Percentiles rank a stretch among this genome's conserved stretches.
Conservation (phyloP, 2,113 vertebrate species). For the Morone chrysops region DNA sequence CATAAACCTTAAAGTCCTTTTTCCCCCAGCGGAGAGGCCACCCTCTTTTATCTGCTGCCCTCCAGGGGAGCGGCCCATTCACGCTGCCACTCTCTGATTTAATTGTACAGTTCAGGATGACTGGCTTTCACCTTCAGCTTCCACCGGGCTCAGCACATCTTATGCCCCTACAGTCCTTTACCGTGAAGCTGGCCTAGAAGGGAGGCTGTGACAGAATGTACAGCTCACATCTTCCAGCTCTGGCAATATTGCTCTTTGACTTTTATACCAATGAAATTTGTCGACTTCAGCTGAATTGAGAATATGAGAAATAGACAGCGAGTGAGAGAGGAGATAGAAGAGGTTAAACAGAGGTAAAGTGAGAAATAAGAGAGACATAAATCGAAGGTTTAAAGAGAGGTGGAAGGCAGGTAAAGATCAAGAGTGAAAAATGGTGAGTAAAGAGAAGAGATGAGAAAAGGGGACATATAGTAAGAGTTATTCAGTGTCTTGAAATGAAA, state of each 20-base stretch:
- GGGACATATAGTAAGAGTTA: background rate
- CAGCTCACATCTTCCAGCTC: background rate
- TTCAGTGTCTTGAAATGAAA: background rate
- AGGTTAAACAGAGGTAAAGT: background rate
- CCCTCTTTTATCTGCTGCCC: slow-evolving; percentile 76
- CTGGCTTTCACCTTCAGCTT: slow-evolving; percentile 81
- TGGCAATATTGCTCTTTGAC: background rate
- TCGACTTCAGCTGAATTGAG: background rate
- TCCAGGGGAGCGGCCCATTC: slow-evolving; percentile 76
- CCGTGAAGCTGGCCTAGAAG: slow-evolving; percentile 8
- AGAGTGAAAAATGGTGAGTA: background rate
- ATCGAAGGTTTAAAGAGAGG: background rate
- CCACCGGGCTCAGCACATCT: slow-evolving; percentile 72
- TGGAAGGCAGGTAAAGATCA: background rate
- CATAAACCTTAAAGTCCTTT: slow-evolving; percentile 61
- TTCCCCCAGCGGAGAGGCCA: slow-evolving; percentile 35
- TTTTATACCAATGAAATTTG: slow-evolving; percentile 9
- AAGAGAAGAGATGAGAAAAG: background rate
- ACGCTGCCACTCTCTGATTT: slow-evolving; percentile 77
- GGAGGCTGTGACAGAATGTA: background rate
- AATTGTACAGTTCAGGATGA: slow-evolving; percentile 85
- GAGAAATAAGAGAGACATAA: background rate
- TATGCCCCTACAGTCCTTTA: slow-evolving; percentile 39
- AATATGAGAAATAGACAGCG: background rate
- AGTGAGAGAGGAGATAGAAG: background rate